A percentile compares a stretch with the other conserved stretches of the same genome.
Conservation (phyloP, 2,113 vertebrate genomes). For the Okapia johnstoni region DNA sequence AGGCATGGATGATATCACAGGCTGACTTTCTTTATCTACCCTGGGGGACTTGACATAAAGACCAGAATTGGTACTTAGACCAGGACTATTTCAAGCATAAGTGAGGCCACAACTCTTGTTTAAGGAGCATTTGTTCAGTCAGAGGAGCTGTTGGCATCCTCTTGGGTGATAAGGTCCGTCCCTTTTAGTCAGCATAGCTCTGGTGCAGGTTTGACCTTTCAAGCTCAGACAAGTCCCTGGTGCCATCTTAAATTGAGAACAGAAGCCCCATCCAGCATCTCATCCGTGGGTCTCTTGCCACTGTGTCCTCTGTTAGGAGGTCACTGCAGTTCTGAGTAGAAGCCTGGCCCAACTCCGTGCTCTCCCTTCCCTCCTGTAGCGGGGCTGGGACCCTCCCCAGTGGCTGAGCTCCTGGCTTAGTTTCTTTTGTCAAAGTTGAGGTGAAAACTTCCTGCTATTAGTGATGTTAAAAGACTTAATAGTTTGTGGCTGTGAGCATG, state of each 20-base stretch:
- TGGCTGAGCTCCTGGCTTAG: constrained; percentile 36
- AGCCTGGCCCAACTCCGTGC: background rate
- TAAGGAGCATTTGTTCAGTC: background rate
- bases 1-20: background rate
- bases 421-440: constrained; percentile 25
- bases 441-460: background rate
- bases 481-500: background rate
- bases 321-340: background rate
- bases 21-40: background rate
- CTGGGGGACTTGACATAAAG: background rate
- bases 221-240: background rate
- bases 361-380: background rate
- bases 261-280: background rate
- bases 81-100: background rate
- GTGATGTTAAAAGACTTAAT: background rate
- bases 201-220: background rate
- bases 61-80: background rate
- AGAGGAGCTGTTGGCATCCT: background rate
- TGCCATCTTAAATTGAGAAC: background rate
- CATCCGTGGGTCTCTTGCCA: background rate
- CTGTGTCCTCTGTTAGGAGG: background rate
- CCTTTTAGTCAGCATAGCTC: background rate
- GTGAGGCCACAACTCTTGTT: background rate
- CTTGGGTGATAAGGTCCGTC: background rate
- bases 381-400: background rate